Evolutionary conservation across 2,888 invertebrate genomes (phyloP), one percentile per base, ranked within the genome.

Genomic region (Campoletis raptor): DNA sequence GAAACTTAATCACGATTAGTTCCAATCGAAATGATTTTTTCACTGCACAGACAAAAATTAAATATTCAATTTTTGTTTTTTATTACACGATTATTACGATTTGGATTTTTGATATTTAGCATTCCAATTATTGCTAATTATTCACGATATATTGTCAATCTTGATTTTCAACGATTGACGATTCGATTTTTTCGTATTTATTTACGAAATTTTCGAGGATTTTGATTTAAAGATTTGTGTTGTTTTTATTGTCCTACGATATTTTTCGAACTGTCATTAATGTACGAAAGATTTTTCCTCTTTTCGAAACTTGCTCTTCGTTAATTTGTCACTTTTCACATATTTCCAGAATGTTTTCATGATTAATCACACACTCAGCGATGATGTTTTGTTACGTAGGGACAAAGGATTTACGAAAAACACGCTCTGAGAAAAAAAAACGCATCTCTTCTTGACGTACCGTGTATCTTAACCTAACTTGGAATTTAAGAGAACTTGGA

Each of bases 341-440:
- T 78, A 78, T 73, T 61, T 79, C 81, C 84, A 84, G 45, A 84
- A 81, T 54, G 84, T 67, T 86, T 86, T 84, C 86, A 86, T 86
- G 73, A 86, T 86, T 78, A 74, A 78, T 84, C 81, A 78, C 74
- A 61, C 64, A 52, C 48, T 54, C 15, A 61, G 30, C 61, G 30
- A 30, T 30, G 61, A 42, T 18, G 24, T 57, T 80, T 61, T 57
- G n/a, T 36, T 67, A 73, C 30, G 45, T 12, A 61, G 36, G 66
- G 69, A 86, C 86, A 84, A 86, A 84, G 86, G 81, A 84, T 77
- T 24, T 77, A 73, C 72, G 45, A 12, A 78, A 48, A n/a, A 66
- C 72, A 45, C 70, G 69, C 64, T 80, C 45, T 40, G 21, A 9
- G 10, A 37, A 69, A 78, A 40, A 40, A 72, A 83, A 66, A 48